Base-by-base conservation (phyloP, 2,888 invertebrate species). In the Torymus auratus region DNA sequence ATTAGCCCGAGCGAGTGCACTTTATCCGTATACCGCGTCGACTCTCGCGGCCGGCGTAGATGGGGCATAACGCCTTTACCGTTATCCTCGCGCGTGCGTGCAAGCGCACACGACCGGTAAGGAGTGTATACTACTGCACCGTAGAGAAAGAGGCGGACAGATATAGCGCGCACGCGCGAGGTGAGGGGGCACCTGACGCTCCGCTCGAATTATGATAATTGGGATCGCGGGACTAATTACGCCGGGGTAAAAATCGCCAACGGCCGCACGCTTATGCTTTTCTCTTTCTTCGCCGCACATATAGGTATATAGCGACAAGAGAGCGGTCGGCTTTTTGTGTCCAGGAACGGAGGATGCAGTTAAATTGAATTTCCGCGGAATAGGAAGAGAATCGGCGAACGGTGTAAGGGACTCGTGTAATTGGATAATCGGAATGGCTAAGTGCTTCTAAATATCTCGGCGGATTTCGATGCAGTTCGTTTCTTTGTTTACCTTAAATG, bases 171-270 rank as follows among this genome's bases (percentile, higher is more conserved):
- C 20, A 41, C 20, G 41, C 13, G 67, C 67, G 52, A 72, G 72
- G 71, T 71, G 75, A 71, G 72, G 72, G 72, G 76, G 70, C 76
- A 80, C 80, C 76, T 80, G 68, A 80, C 71, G 71, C 76, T 67
- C n/a, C 80, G 56, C 50, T 76, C 80, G 62, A 72, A 80, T 80
- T 80, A 80, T 76, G 71, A 68, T 80, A 80, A 80, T 80, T 76
- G 80, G 56, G 15, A 69, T 65, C 28, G 64, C 75, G 75, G 80
- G 62, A 58, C 74, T 80, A 80, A 80, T 80, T 75, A 76, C 20
- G 20, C 14, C 12, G 55, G 41, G 62, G 71, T 60, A 55, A 67
- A 75, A 75, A 69, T 28, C 23, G 41, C 50, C 50, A 13, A 4
- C 17, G 17, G 55, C 13, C 53, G 15, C 17, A 11, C 11, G 2